Base-by-base conservation (phyloP, 1,140 invertebrate genomes). In the Oryctes rhinoceros region DNA sequence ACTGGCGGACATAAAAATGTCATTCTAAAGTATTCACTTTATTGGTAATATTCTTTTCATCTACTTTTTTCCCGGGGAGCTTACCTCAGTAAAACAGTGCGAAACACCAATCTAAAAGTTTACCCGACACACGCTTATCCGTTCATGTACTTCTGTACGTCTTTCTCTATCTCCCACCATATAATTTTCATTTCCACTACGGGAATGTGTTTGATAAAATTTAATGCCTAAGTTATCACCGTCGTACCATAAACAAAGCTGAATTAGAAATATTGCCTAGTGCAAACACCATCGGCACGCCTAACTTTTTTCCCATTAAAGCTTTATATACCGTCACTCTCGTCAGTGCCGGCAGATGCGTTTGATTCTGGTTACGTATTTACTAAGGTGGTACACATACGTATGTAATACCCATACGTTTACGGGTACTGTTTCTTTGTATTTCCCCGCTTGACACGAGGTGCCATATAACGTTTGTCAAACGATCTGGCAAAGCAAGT, bases 1-100 rank as follows among this genome's bases (percentile, higher is more conserved):
- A 71, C 18, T 30, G 20, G 11, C 20, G 35, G 65, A 24, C 65
- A 71, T 71, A 71, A 71, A 71, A 71, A 71, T 24, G 10, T 71
- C 65, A 0, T 71, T 71, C 65, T 13, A 7, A 24, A 24, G 24
- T 24, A 71, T 71, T 35, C 20, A 71, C 24, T 20, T 71, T 71
- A 37, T 71, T 71, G 65, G 18, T 24, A 71, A 71, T 71, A 71
- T 24, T 37, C 65, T 24, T 20, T 71, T 71, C 65, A 71, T 24
- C 65, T 24, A 37, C 35, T 30, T 71, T 71, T 37, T 71, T 71
- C 13, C n/a, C 20, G 20, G 13, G 10, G 24, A 20, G 13, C 65
- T 71, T 24, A 37, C 24, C 35, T 24, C 24, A 35, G 20, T 30
- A 35, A 37, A 71, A 71, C 65, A 67, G n/a, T 37, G 35, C 65